Evolutionary conservation across 2,888 invertebrate genomes (phyloP).

Genomic region (Dasysyrphus albostriatus): DNA sequence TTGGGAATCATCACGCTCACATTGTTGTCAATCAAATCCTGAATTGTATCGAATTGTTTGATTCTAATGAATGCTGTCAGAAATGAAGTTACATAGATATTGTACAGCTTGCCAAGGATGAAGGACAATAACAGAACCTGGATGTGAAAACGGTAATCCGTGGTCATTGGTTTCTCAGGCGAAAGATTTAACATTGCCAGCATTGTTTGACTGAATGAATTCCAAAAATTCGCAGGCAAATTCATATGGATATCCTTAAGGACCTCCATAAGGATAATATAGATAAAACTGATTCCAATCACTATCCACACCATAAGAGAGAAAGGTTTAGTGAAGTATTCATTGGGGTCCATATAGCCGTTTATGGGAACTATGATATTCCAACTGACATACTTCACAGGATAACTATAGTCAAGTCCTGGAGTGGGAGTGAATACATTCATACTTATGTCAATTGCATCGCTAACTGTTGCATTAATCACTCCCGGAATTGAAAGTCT

Average conservation of each 20-base stretch:
- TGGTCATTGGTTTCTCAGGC: not conserved
- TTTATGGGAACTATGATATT: slow-evolving; percentile 24
- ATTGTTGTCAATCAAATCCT: slow-evolving; percentile 52
- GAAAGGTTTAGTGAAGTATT: slow-evolving; percentile 30
- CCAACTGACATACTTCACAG: slow-evolving; percentile 33
- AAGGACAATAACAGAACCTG: slow-evolving; percentile 43
- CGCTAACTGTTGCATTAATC: slow-evolving; percentile 11
- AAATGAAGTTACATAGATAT: slow-evolving; percentile 44
- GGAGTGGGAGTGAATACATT: slow-evolving; percentile 16
- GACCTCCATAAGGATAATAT: slow-evolving; percentile 30
- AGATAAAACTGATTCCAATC: slow-evolving; percentile 20
- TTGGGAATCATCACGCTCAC: slow-evolving; percentile 38
- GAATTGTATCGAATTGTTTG: slow-evolving; percentile 46
- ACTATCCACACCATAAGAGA: not conserved
- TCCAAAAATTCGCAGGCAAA: not conserved
- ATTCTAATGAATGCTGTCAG: slow-evolving; percentile 43
- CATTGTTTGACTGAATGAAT: slow-evolving; percentile 32
- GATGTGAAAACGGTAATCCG: slow-evolving; percentile 37
- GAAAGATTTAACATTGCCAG: slow-evolving; percentile 7
- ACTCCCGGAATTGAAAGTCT: not conserved
- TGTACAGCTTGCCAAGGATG: slow-evolving; percentile 38
- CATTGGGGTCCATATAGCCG: slow-evolving; percentile 28
- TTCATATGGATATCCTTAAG: slow-evolving; percentile 23
- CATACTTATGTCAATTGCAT: slow-evolving; percentile 28
- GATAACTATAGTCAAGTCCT: slow-evolving; percentile 19